Evolutionary conservation across 2,797 vertebrate genomes (phyloP), one percentile per base, ranked within the genome.

Genomic region (Melanotaenia pygmaea): DNA sequence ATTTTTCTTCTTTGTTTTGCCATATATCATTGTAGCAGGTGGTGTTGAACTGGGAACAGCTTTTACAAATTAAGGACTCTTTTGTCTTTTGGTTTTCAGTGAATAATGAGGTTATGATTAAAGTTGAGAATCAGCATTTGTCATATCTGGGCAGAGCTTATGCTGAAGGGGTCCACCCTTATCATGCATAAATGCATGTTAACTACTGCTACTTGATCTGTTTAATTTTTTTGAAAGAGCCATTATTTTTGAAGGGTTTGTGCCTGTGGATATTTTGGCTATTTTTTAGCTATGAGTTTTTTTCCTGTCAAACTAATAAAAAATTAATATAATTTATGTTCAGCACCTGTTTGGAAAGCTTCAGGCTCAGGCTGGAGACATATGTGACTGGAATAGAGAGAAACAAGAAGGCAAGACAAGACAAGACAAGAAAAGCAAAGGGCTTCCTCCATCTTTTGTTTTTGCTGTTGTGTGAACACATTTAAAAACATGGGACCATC

Each of bases 91-190:
- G 14, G 53, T 59, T 78, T 78, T 50, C 9, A 24, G 12, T 50
- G 50, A 75, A 71, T 68, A 79, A 79, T 77, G 59, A 81, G 60
- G 56, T 71, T 59, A 37, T 59, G 79, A 84, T 79, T 75, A 73
- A 89, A 79, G 53, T 59, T 30, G 67, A 73, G 32, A 26, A 30
- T 0, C 26, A 26, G 20, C 1, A 0, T 82, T 74, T 64, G 20
- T 72, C 32, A 64, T 65, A 78, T 74, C 59, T 51, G 38, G 38
- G 35, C 32, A 70, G 45, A 65, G 43, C 30, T 75, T 45, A 56
- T 72, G 76, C 62, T 72, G 59, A 62, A 58, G 47, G 51, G 3
- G 38, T 37, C 59, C 43, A 24, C 6, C 30, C 9, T 10, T 1
- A 51, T 81, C 59, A 43, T 59, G 65, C 34, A 20, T 54, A 70